A percentile compares a stretch with the other conserved stretches of the same genome.
Evolutionary conservation across 2,113 vertebrate genomes (phyloP).

Genomic region (Ondatra zibethicus): DNA sequence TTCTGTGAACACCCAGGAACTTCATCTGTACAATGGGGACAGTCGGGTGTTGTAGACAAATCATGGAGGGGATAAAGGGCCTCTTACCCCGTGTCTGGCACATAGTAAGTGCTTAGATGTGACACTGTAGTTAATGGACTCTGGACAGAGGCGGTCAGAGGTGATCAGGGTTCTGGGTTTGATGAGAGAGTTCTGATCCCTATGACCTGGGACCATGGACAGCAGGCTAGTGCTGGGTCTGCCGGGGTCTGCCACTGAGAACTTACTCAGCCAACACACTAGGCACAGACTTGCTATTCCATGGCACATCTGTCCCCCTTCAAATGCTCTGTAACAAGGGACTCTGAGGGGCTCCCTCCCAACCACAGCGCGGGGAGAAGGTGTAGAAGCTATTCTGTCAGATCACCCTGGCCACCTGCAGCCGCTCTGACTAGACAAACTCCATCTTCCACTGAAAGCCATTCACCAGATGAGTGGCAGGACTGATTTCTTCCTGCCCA

Average conservation of each 20-base stretch:
- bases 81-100: not conserved
- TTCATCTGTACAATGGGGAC: not conserved
- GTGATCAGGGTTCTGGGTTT: not conserved
- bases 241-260: not conserved
- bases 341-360: not conserved
- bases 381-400: not conserved
- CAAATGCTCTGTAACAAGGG: not conserved
- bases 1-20: not conserved
- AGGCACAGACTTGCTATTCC: not conserved
- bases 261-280: not conserved
- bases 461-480: slow-evolving; percentile 48
- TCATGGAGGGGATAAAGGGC: not conserved
- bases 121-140: not conserved
- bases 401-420: not conserved
- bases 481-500: slow-evolving; percentile 42
- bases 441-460: slow-evolving; percentile 41
- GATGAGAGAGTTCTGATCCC: not conserved
- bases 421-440: slow-evolving; percentile 27
- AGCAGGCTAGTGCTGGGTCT: not conserved
- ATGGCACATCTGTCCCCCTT: not conserved
- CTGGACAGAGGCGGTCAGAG: not conserved
- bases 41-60: not conserved
- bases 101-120: not conserved
- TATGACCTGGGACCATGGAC: not conserved
- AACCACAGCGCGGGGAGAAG: not conserved